Evolutionary conservation across 2,113 vertebrate species (phyloP), one percentile per base, ranked within the genome.

Genomic region (Heterochromis multidens): DNA sequence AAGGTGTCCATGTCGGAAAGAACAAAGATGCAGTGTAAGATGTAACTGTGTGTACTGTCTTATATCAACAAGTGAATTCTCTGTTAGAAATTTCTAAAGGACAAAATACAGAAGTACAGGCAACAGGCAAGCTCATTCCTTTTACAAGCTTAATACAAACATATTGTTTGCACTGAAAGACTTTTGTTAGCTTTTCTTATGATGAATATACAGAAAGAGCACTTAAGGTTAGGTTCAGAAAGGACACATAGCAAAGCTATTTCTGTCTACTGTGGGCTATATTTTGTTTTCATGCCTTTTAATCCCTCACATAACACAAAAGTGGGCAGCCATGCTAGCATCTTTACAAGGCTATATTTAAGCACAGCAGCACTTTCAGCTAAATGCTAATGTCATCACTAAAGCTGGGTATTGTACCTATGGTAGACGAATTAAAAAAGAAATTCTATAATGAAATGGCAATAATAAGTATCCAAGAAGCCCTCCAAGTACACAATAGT

Each of bases 91-190:
- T 78, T 40, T 59, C n/a, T 60, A 43, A 59, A 7, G 29, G 14
- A 59, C 33, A 37, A 59, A 40, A 59, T 54, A 19, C 25, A 74
- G 46, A 74, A 33, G 70, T 54, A 54, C 70, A 13, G 70, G 46
- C 70, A 74, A 74, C 52, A 74, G 14, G 27, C 1, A 33, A n/a
- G 46, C 8, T 74, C 43, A 52, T 52, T 29, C 31, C 43, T 72
- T 72, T 29, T 72, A 7, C 3, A 72, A 49, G 16, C 65, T 29
- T 49, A 19, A 29, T 19, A 29, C 40, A 49, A 49, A 29, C 0
- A 0, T 29, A 72, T 29, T 29, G 0, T 49, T 49, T 72, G 67
- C 25, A 0, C 43, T 8, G 29, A 52, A 74, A 52, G 25, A 74
- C n/a, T n/a, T n/a, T n/a, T n/a, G 67, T 52, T 74, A 52, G 2